phyloP scores from a whole-genome alignment of 2,113 vertebrate genomes.

The Typhlomys cinereus region DNA sequence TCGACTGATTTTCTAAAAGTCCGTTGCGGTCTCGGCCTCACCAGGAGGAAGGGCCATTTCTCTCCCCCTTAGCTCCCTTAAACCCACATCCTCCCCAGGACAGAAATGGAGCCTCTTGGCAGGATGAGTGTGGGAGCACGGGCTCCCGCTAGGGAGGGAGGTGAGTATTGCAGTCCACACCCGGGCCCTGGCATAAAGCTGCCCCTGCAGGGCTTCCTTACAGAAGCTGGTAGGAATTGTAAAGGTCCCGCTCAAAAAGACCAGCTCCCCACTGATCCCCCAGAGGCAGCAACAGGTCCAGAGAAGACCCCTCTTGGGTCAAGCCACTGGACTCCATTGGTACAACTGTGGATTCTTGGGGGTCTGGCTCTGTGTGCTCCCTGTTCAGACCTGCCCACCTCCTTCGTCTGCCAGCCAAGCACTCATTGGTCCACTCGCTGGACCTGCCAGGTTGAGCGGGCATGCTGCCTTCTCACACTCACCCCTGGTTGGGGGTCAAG shows the following conservation, averaged over 20 bases:
- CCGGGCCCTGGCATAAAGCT: background rate
- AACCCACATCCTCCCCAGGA: background rate
- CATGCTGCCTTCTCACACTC: background rate
- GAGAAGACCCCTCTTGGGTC: background rate
- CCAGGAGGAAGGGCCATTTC: background rate
- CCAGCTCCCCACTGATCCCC: background rate
- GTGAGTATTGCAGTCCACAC: background rate
- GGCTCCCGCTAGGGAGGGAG: constrained; percentile 15
- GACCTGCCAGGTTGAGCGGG: background rate
- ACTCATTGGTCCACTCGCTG: no score
- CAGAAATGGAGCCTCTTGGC: background rate
- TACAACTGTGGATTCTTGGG: background rate
- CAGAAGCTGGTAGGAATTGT: background rate
- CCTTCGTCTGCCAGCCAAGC: background rate
- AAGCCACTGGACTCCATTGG: background rate
- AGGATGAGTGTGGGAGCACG: background rate
- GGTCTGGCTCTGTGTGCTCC: no score
- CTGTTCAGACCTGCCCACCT: background rate
- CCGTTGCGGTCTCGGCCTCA: background rate
- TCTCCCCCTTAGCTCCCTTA: background rate
- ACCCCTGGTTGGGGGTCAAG: background rate
- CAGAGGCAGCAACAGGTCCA: background rate
- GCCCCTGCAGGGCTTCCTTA: background rate
- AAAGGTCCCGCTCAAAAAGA: background rate
- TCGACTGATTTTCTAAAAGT: background rate